Base-by-base conservation (phyloP, 2,797 vertebrate genomes). In the Periophthalmus magnuspinnatus region DNA sequence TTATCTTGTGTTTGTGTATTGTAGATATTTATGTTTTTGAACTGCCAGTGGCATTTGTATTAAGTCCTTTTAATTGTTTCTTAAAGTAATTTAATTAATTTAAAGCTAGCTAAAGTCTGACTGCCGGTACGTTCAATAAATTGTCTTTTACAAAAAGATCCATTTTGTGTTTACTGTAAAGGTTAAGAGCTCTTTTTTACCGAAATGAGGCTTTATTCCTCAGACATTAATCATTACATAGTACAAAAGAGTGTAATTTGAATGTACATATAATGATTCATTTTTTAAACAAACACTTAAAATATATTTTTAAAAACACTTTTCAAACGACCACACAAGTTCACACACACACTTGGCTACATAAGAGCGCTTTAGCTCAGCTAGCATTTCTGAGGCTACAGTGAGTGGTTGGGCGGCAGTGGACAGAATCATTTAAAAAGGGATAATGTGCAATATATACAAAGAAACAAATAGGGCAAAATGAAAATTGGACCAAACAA, bases 51-150 rank as follows among this genome's bases (percentile, higher is more conserved):
- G 88, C 82, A 90, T 90, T 91, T 88, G 87, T 91, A 93, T 93
- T 77, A 62, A 87, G 89, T 87, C 90, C 86, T 91, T 94, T 88
- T 91, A 83, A 84, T 77, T 93, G 84, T 89, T 95, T 95, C 91
- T 93, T 93, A 94, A 90, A 93, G 93, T 89, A 89, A 94, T 70
- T 91, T 86, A 93, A 84, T 83, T 83, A 82, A 93, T 82, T 67
- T 87, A 28, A 85, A 86, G 83, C 85, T 89, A 93, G 85, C 91
- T 90, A 84, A 93, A 92, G 90, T 95, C 93, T 95, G 92, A 94
- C 74, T 88, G 86, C 91, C 92, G 93, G 90, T 96, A 95, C 93
- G 69, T 88, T 89, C 90, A 95, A 94, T 93, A 95, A 98, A 94
- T 93, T 91, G 90, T 95, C 90, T 94, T 93, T 92, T 94, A 94